phyloP scores from a whole-genome alignment of 2,113 vertebrate genomes.

The Ictalurus punctatus region DNA sequence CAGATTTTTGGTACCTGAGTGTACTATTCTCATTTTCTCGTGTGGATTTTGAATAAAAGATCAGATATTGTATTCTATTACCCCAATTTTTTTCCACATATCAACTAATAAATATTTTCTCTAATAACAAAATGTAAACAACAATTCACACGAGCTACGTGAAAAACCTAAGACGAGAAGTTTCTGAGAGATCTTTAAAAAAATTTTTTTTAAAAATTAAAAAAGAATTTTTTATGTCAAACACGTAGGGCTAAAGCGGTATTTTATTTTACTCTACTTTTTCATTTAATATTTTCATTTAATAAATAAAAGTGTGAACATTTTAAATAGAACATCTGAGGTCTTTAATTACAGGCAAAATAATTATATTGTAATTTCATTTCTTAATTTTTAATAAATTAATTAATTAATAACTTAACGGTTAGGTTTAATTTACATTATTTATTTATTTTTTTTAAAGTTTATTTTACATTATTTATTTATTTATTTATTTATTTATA shows the following conservation, averaged over 20 bases:
- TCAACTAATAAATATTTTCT: not conserved
- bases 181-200: not conserved
- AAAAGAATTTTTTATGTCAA: too few relatives aligned
- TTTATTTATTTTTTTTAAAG: too few relatives aligned
- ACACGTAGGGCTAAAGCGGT: not conserved
- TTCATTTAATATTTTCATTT: not conserved
- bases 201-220: too few relatives aligned
- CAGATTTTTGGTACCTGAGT: not conserved
- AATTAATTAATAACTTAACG: too few relatives aligned
- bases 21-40: not conserved
- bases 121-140: not conserved
- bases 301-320: not conserved
- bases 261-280: not conserved
- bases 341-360: not conserved
- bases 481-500: not conserved
- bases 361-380: not conserved
- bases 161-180: not conserved
- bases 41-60: not conserved
- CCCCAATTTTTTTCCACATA: not conserved
- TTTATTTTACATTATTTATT: not conserved
- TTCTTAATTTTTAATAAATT: too few relatives aligned
- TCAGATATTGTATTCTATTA: conserved; percentile 1
- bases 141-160: not conserved
- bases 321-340: not conserved
- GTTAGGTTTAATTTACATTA: too few relatives aligned